Evolutionary conservation across 1,140 invertebrate species (phyloP).

Genomic region (Neoseiulus cucumeris): DNA sequence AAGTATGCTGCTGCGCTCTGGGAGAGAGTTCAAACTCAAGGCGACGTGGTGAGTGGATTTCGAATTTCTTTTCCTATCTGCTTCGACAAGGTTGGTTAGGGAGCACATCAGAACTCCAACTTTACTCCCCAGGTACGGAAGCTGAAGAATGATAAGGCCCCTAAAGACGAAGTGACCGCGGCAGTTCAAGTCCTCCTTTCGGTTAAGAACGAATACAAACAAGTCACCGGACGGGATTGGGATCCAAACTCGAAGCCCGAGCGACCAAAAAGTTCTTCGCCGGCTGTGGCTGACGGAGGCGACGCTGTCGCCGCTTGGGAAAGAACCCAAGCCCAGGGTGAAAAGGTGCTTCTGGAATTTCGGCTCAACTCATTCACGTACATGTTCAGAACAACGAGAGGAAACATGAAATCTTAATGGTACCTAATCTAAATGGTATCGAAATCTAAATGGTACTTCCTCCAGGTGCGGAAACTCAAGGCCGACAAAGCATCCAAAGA

Average conservation of each 20-base stretch:
- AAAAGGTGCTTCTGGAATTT: too few relatives aligned
- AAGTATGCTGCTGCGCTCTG: slow-evolving; percentile 1
- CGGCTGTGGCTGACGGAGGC: background rate
- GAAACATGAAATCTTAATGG: too few relatives aligned
- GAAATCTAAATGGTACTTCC: too few relatives aligned
- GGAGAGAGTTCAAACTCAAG: background rate
- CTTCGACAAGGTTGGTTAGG: too few relatives aligned
- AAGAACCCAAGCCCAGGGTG: slow-evolving; percentile 23
- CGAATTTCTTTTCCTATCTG: too few relatives aligned
- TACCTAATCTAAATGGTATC: too few relatives aligned
- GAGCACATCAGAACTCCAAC: too few relatives aligned
- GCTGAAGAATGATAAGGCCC: slow-evolving; percentile 40
- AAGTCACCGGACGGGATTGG: slow-evolving; percentile 43
- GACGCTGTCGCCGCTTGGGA: slow-evolving; percentile 16
- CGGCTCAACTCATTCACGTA: too few relatives aligned
- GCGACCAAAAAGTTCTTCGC: background rate
- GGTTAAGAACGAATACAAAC: slow-evolving; percentile 59
- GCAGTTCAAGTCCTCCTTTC: slow-evolving; percentile 50
- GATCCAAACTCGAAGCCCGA: slow-evolving; percentile 22
- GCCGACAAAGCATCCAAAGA: slow-evolving; percentile 12
- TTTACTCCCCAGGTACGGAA: slow-evolving; percentile 24
- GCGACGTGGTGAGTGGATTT: too few relatives aligned
- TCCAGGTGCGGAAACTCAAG: slow-evolving; percentile 25
- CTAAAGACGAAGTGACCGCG: slow-evolving; percentile 38
- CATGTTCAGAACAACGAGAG: too few relatives aligned